phyloP scores from a whole-genome alignment of 2,113 vertebrate species.

The Glaucidium brasilianum region DNA sequence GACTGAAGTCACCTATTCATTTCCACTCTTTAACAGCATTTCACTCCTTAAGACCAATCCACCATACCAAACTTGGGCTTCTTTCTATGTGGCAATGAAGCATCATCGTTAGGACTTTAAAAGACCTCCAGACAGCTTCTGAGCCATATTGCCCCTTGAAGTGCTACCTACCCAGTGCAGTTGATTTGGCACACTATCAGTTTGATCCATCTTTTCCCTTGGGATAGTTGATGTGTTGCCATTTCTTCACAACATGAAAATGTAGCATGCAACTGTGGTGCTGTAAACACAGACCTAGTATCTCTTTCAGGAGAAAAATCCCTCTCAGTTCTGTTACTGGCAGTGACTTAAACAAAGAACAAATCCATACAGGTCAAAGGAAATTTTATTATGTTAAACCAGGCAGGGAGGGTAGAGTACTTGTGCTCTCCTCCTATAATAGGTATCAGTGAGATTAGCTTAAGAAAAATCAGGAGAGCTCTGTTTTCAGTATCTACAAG shows the following conservation, averaged over 20 bases:
- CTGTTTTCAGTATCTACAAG: conserved; percentile 39
- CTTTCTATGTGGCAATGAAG: background rate
- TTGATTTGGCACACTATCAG: background rate
- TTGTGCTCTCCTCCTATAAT: background rate
- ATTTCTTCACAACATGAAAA: background rate
- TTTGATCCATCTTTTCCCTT: background rate
- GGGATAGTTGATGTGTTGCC: background rate
- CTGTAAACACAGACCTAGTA: background rate
- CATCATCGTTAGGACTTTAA: background rate
- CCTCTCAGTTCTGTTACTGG: background rate
- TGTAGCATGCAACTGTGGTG: background rate
- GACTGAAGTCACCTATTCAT: background rate
- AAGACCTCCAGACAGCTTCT: background rate
- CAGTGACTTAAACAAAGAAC: background rate
- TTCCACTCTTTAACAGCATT: background rate
- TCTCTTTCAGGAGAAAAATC: background rate
- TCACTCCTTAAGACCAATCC: background rate
- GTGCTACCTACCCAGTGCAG: background rate
- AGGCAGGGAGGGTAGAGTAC: background rate
- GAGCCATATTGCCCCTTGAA: background rate
- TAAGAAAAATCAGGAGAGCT: background rate
- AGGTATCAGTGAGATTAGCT: conserved; percentile 8
- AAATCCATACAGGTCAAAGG: background rate
- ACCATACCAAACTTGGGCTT: rapidly evolving
- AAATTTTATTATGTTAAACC: background rate